These are phyloP conservation scores for Seriola quinqueradiata DNA, from an alignment of 2,113 vertebrate species.

Conservation along the genomic window DNA sequence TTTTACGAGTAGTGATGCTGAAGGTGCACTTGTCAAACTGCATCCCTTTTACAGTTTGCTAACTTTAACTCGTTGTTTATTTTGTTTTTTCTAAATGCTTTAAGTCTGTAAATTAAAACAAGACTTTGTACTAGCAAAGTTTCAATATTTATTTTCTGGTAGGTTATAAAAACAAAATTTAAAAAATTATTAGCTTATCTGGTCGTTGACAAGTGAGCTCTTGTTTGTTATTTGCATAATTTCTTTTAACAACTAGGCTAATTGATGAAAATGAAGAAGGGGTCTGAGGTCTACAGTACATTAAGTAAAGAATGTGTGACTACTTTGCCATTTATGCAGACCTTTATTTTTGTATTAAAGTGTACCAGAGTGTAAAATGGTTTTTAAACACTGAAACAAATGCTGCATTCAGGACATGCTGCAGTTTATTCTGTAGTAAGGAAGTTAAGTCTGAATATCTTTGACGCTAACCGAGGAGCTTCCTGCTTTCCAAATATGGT, in stretches of 20 bases:
- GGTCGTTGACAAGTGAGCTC: neutral
- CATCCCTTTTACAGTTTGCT: neutral
- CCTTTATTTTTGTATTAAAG: neutral
- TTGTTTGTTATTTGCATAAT: neutral
- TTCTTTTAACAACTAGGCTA: neutral
- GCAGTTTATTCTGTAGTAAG: neutral
- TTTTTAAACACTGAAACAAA: neutral
- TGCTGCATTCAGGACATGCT: no score
- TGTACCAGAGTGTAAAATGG: neutral
- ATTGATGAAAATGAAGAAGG: neutral
- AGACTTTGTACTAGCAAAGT: neutral
- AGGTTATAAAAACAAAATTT: no score
- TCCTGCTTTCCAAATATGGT: slow-evolving; percentile 84
- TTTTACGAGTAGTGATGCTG: neutral
- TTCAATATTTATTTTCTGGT: neutral
- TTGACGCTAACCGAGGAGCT: slow-evolving; percentile 63
- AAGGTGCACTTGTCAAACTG: slow-evolving; percentile 47
- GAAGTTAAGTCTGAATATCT: slow-evolving; percentile 55
- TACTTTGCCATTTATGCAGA: neutral
- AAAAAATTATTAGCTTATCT: neutral
- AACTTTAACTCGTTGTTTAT: neutral
- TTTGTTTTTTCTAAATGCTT: neutral
- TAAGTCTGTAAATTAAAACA: neutral
- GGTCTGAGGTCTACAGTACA: neutral
- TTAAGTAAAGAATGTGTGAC: neutral